Percentiles rank a stretch among this genome's conserved stretches.
Evolutionary conservation across 2,888 invertebrate species (phyloP).

Genomic region (Cephus pulcher): DNA sequence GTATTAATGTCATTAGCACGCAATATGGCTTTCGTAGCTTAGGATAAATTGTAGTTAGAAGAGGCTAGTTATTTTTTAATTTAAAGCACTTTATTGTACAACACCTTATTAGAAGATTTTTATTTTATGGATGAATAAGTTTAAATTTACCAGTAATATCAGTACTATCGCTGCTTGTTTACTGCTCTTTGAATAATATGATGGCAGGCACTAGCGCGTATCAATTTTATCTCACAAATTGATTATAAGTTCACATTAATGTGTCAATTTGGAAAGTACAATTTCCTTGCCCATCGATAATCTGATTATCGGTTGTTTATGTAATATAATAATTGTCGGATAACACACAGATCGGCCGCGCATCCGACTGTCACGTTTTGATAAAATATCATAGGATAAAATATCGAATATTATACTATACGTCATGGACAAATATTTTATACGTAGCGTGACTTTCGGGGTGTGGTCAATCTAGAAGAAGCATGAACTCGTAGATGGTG

Average conservation of each 20-base stretch:
- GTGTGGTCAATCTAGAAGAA: neutral
- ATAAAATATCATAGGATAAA: neutral
- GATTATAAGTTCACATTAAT: neutral
- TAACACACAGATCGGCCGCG: neutral
- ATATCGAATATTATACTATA: neutral
- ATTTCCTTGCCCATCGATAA: neutral
- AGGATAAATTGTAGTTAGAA: constrained; percentile 58
- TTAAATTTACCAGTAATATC: constrained; percentile 18
- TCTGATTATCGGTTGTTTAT: neutral
- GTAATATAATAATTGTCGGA: neutral
- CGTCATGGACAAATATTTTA: neutral
- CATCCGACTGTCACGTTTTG: neutral
- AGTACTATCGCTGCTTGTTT: neutral
- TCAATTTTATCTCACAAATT: neutral
- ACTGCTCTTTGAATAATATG: neutral
- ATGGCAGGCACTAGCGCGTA: neutral
- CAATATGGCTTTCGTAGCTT: constrained; percentile 44
- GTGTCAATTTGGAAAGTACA: neutral
- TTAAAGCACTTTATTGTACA: constrained; percentile 62
- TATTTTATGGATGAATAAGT: constrained; percentile 44
- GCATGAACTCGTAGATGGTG: neutral
- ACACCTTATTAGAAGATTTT: constrained; percentile 41
- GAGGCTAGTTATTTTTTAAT: constrained; percentile 62
- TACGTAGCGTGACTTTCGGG: neutral
- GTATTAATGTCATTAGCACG: constrained; percentile 44